These are phyloP conservation scores for Corythornis cristatus DNA, from an alignment of 2,113 vertebrate species.

Conservation along the genomic window DNA sequence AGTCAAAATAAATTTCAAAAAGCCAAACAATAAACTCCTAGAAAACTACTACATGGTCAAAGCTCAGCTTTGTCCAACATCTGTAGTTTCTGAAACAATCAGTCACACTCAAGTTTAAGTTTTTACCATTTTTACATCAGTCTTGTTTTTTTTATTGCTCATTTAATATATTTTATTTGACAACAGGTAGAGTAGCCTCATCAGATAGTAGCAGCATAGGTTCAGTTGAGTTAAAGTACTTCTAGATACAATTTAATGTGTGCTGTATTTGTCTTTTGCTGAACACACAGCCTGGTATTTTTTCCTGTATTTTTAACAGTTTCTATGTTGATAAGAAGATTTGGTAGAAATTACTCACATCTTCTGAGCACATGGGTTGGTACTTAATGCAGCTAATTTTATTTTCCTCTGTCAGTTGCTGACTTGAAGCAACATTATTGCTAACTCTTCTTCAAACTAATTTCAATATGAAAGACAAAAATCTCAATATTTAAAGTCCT, in stretches of 20 bases:
- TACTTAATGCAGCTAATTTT: not conserved
- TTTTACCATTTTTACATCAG: not conserved
- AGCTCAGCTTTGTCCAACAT: not conserved
- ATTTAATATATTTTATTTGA: not conserved
- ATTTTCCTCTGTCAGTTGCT: not conserved
- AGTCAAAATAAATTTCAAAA: not conserved
- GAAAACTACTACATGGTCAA: not conserved
- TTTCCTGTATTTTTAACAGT: not conserved
- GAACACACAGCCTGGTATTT: not conserved
- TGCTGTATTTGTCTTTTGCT: not conserved
- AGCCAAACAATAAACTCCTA: fast-evolving
- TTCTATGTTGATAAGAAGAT: not conserved
- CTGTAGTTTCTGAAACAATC: not conserved
- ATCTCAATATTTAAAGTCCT: not conserved
- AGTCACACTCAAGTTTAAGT: not conserved
- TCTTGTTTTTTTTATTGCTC: not conserved
- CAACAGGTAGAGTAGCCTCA: not conserved
- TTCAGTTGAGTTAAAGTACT: not conserved
- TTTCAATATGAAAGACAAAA: not conserved
- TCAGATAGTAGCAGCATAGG: not conserved
- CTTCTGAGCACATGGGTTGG: not conserved
- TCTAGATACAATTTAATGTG: not conserved
- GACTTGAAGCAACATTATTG: not conserved
- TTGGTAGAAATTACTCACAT: not conserved
- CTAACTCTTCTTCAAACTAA: not conserved